Base-by-base conservation (phyloP, 2,888 invertebrate species). In the Agrilus mali region DNA sequence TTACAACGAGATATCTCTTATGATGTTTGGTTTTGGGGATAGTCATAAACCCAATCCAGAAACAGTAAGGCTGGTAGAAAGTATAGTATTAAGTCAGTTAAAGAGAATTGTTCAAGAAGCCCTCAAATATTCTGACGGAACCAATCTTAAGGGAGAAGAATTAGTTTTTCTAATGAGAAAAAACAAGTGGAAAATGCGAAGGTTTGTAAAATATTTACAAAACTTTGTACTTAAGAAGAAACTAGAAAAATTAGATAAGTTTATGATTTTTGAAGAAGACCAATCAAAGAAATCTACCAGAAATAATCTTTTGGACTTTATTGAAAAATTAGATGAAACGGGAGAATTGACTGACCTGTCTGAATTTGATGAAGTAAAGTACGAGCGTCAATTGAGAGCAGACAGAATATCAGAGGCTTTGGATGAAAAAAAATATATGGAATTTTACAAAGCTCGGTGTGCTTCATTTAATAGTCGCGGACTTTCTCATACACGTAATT, bases 1-100 rank as follows among this genome's bases (percentile, higher is more conserved):
- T 54, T 72, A 72, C 59, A 70, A 74, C 65, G 86, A 89, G 68
- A 86, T 89, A 52, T 80, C 84, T 1, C 75, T 79, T 55, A 89
- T 90, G 78, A 86, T 90, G 92, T 85, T 88, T 55, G 92, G 90
- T n/a, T 88, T 92, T 60, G 94, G 94, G 0, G 94, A 94, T 59
- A 83, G 84, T 56, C 78, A 82, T 15, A 80, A 80, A 47, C 92
- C 93, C 0, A 74, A 86, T 35, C 72, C 79, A 0, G 87, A 86
- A 36, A 86, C 92, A 1, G 90, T 92, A 0, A 76, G 80, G 43
- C 67, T 93, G 38, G 81, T 94, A 0, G 92, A 94, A 67, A 82
- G 78, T 49, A 82, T 93, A 43, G 80, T 90, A 0, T 72, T 85
- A 41, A 82, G 85, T 53, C 92, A 94, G 65, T 72, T 93, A 53